Evolutionary conservation across 2,888 invertebrate genomes (phyloP), one percentile per base, ranked within the genome.

Genomic region (Neria commutata): DNA sequence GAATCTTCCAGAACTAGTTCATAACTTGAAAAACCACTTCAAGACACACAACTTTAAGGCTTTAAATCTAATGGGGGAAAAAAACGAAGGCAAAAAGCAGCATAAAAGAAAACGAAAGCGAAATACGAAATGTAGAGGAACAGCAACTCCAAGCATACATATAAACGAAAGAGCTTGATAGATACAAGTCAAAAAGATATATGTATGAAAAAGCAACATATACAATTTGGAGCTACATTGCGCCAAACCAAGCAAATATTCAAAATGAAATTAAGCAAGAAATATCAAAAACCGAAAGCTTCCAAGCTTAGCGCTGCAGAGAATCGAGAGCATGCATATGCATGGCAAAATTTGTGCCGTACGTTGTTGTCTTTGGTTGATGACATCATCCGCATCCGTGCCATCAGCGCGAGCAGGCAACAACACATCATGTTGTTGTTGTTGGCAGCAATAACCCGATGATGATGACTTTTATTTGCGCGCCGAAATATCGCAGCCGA

Each of bases 21-120:
- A 24, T 42, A 53, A 53, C 53, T 53, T 53, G 53, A 53, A 53
- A 53, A 53, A 42, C 53, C 26, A 53, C 53, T 42, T 49, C 17
- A 51, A 25, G n/a, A n/a, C n/a, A n/a, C n/a, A n/a, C n/a, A n/a
- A n/a, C n/a, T n/a, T n/a, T n/a, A n/a, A n/a, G n/a, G n/a, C n/a
- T n/a, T n/a, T n/a, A n/a, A n/a, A n/a, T n/a, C n/a, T n/a, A n/a
- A n/a, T n/a, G n/a, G n/a, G n/a, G 53, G 26, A 11, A 19, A 40
- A 40, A 51, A 37, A 25, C 21, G 21, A 34, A 34, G n/a, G 40
- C 23, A 51, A 11, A 14, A 29, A 34, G 14, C 29, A 29, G 11
- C 14, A 25, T 10, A 24, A 1, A 48, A 48, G 14, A 26, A 25
- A 5, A 48, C 3, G 29, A 50, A 50, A n/a, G 24, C 29, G 29